Conservation (phyloP, 2,888 invertebrate species). For the Zele albiditarsus region DNA sequence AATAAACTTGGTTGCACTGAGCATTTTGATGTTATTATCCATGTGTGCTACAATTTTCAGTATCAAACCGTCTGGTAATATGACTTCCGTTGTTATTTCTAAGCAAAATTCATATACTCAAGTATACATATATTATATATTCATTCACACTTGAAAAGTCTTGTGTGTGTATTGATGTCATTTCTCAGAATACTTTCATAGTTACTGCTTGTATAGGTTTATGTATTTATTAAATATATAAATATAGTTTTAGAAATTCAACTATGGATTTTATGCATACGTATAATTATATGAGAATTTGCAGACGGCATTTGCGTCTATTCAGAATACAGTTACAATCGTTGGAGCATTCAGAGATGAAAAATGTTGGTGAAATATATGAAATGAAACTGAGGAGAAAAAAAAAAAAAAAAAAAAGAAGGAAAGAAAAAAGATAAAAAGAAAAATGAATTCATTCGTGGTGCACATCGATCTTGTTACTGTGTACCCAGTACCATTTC, state of each 20-base stretch:
- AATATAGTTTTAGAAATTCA: background rate
- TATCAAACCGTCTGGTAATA: conserved; percentile 15
- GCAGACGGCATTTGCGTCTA: background rate
- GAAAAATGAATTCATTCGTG: too few relatives aligned
- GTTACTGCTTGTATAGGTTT: background rate
- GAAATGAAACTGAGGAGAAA: background rate
- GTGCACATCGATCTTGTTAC: too few relatives aligned
- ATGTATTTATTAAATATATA: background rate
- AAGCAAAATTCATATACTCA: conserved; percentile 13
- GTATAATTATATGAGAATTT: background rate
- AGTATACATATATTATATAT: background rate
- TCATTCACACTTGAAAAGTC: conserved; percentile 4
- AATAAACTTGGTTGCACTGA: background rate
- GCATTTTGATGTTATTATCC: background rate
- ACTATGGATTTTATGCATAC: background rate
- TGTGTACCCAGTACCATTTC: too few relatives aligned
- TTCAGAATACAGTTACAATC: background rate
- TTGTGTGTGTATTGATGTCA: background rate
- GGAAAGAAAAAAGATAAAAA: too few relatives aligned
- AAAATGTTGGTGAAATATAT: background rate
- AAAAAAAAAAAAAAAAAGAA: too few relatives aligned
- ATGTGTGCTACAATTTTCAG: conserved; percentile 7
- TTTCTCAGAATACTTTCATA: conserved; percentile 17
- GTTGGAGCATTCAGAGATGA: background rate
- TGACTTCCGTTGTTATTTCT: conserved; percentile 37